Conservation (phyloP, 2,113 vertebrate species). For the Heloderma charlesbogerti region DNA sequence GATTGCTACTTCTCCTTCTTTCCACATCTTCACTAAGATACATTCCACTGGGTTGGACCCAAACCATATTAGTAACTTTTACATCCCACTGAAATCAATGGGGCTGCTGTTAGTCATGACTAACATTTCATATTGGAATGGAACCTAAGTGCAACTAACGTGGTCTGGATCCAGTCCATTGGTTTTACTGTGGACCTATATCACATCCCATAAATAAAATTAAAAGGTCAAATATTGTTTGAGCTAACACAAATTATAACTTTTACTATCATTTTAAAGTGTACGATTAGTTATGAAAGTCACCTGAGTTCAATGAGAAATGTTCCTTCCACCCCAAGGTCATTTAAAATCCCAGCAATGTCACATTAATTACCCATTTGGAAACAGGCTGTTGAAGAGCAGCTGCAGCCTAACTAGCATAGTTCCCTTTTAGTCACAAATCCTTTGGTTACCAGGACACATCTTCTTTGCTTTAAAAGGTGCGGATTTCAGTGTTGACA, state of each 20-base stretch:
- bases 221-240: neutral
- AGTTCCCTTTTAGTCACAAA: constrained; percentile 43
- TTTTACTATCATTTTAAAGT: neutral
- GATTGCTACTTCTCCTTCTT: neutral
- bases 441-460: constrained; percentile 34
- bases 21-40: neutral
- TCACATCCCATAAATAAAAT: neutral
- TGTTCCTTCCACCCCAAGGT: constrained; percentile 36
- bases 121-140: neutral
- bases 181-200: neutral
- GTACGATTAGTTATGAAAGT: constrained; percentile 50
- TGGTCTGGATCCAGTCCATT: neutral
- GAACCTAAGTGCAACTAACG: neutral
- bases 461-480: constrained; percentile 37
- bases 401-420: constrained; percentile 43
- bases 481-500: neutral
- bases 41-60: neutral
- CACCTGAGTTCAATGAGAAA: constrained; percentile 60
- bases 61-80: neutral
- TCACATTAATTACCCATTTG: constrained; percentile 70
- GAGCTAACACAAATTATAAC: neutral
- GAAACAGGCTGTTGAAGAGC: constrained; percentile 55
- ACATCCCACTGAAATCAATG: neutral
- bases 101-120: neutral
- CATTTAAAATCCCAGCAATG: constrained; percentile 56